phyloP scores from a whole-genome alignment of 1,140 invertebrate species.

The Thaumatotibia leucotreta region DNA sequence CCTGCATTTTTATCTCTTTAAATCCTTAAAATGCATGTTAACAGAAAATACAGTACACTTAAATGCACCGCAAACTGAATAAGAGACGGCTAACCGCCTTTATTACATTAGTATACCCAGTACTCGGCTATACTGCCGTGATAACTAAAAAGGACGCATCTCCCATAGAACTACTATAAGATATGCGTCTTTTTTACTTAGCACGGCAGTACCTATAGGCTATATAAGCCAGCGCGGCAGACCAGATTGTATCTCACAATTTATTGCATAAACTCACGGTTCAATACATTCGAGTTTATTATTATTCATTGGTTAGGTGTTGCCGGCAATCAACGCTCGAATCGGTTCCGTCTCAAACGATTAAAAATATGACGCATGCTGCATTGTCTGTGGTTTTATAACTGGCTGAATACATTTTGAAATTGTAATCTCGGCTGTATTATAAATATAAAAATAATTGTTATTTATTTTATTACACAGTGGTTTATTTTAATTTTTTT shows the following conservation, averaged over 20 bases:
- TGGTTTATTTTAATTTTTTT: not conserved
- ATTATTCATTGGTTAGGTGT: conserved; percentile 41
- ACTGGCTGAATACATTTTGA: not conserved
- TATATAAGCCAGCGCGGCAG: conserved; percentile 21
- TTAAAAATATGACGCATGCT: not conserved
- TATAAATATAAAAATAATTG: not conserved
- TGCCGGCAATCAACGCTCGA: not conserved
- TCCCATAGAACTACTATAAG: too few species aligned
- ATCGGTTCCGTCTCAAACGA: not conserved
- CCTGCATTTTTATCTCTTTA: too few species aligned
- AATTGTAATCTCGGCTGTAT: not conserved
- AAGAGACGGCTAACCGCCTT: not conserved
- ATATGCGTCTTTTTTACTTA: too few species aligned
- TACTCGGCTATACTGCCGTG: not conserved
- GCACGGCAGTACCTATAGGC: too few species aligned
- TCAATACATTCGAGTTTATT: conserved; percentile 43
- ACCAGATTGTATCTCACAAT: conserved; percentile 43
- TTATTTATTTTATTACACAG: not conserved
- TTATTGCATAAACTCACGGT: conserved; percentile 45
- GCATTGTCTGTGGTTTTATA: not conserved
- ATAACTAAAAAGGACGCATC: too few species aligned
- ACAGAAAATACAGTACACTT: not conserved
- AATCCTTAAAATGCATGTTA: too few species aligned
- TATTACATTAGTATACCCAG: not conserved
- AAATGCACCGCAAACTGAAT: not conserved